phyloP scores from a whole-genome alignment of 2,888 invertebrate species.

The Limnephilus rhombicus region DNA sequence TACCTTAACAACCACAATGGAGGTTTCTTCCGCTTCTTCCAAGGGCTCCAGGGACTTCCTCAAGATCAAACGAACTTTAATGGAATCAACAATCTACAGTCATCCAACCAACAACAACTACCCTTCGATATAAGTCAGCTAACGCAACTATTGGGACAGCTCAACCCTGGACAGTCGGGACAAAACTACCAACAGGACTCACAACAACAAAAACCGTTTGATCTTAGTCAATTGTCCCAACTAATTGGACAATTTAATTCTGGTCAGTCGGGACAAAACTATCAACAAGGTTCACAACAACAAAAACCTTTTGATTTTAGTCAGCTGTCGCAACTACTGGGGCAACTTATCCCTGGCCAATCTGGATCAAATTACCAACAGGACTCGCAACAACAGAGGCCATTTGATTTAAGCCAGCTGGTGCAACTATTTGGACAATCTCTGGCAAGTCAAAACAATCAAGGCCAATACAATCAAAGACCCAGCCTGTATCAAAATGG shows the following conservation, averaged over 20 bases:
- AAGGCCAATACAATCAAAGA: constrained; percentile 28
- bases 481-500: constrained; percentile 67
- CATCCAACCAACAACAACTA: constrained; percentile 39
- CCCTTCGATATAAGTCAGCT: constrained; percentile 51
- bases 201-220: constrained; percentile 50
- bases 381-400: constrained; percentile 44
- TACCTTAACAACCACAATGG: constrained; percentile 92
- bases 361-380: not conserved
- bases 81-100: not conserved
- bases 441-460: not conserved
- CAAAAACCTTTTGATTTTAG: constrained; percentile 47
- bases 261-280: constrained; percentile 13
- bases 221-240: constrained; percentile 50
- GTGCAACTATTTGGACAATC: constrained; percentile 40
- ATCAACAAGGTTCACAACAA: constrained; percentile 32
- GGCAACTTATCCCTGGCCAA: constrained; percentile 14
- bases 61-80: constrained; percentile 59
- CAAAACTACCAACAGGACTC: not conserved
- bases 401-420: constrained; percentile 49
- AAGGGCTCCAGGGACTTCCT: constrained; percentile 70
- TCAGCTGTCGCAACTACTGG: constrained; percentile 50
- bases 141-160: constrained; percentile 43
- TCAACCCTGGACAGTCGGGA: constrained; percentile 14
- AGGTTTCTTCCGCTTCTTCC: constrained; percentile 90
- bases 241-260: constrained; percentile 30